Percentiles rank a stretch among this genome's conserved stretches.
Evolutionary conservation across 2,888 invertebrate genomes (phyloP).

Genomic region (Arctia plantaginis): DNA sequence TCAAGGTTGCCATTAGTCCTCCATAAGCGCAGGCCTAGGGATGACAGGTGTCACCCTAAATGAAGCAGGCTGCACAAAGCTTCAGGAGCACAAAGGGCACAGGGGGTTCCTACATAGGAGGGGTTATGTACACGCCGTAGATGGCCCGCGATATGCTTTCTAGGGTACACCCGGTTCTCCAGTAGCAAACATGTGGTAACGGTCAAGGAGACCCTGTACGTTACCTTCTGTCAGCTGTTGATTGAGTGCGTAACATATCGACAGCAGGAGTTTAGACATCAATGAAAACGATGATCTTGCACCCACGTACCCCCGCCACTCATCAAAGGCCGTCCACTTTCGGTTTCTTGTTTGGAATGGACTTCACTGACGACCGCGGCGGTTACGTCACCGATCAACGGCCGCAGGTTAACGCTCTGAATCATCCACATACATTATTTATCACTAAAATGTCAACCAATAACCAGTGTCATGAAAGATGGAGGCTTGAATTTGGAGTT

Average conservation of each 20-base stretch:
- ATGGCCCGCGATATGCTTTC: too few relatives aligned
- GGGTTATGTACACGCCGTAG: too few relatives aligned
- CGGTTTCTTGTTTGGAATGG: conserved; percentile 14
- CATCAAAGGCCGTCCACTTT: conserved; percentile 8
- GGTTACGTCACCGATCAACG: conserved; percentile 10
- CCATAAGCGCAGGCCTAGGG: too few relatives aligned
- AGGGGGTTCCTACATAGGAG: too few relatives aligned
- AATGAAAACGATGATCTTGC: neutral
- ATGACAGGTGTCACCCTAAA: too few relatives aligned
- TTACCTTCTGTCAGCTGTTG: neutral
- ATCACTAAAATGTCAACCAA: conserved; percentile 10
- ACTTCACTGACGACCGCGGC: neutral
- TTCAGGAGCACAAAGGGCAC: too few relatives aligned
- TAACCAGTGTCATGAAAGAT: too few relatives aligned
- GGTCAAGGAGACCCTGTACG: too few relatives aligned
- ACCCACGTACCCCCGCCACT: neutral
- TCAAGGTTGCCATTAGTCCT: too few relatives aligned
- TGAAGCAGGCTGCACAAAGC: too few relatives aligned
- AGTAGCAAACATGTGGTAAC: neutral
- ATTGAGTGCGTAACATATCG: neutral
- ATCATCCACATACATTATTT: conserved; percentile 18
- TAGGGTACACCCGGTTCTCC: too few relatives aligned
- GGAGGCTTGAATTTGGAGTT: neutral
- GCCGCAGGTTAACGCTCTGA: conserved; percentile 14
- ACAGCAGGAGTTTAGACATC: neutral